Conservation (phyloP, 2,888 invertebrate species). For the Sinelater perroti region DNA sequence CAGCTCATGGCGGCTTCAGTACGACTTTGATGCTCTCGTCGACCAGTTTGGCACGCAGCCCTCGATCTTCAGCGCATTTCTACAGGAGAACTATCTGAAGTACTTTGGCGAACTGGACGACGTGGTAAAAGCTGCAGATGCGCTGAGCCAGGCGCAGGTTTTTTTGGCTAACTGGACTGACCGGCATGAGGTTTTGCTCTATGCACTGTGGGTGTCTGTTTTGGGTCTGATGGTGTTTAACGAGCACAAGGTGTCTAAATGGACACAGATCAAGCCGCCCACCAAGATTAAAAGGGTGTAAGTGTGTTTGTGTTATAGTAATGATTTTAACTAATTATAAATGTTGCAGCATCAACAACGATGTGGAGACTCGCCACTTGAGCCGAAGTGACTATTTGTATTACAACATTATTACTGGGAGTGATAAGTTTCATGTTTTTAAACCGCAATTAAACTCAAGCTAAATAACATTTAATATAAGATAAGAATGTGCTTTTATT, state of each 20-base stretch:
- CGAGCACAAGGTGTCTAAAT: slow-evolving; percentile 71
- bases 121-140: slow-evolving; percentile 68
- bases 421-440: slow-evolving; percentile 44
- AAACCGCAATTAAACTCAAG: slow-evolving; percentile 5
- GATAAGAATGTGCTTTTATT: too few species aligned
- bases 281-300: slow-evolving; percentile 50
- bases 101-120: slow-evolving; percentile 76
- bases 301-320: slow-evolving; percentile 1
- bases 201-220: slow-evolving; percentile 71
- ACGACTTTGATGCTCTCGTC: slow-evolving; percentile 72
- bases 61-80: slow-evolving; percentile 71
- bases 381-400: slow-evolving; percentile 49
- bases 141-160: slow-evolving; percentile 75
- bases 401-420: slow-evolving; percentile 49
- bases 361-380: slow-evolving; percentile 28
- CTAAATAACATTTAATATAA: not conserved
- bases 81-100: slow-evolving; percentile 77
- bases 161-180: slow-evolving; percentile 73
- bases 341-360: slow-evolving; percentile 28
- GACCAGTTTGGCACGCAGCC: slow-evolving; percentile 75
- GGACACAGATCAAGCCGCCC: slow-evolving; percentile 76
- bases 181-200: slow-evolving; percentile 54
- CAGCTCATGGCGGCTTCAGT: slow-evolving; percentile 63
- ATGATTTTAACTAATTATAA: too few species aligned
- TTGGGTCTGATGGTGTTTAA: slow-evolving; percentile 79